Conservation (phyloP, 2,113 vertebrate species). For the Scortum barcoo region DNA sequence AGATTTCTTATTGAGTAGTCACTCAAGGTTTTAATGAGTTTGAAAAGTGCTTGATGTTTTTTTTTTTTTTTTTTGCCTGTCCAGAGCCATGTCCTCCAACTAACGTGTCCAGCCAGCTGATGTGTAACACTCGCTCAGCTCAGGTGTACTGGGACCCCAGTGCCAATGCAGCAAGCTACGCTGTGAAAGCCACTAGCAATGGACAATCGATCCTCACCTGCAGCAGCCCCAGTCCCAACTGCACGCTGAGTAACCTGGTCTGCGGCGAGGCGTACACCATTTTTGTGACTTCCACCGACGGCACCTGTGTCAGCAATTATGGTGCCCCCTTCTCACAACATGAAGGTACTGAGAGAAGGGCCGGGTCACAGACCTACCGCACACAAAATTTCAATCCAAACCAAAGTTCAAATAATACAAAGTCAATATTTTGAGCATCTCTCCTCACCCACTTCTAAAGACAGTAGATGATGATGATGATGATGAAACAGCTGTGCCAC, state of each 20-base stretch:
- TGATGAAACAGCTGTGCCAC: too few species aligned
- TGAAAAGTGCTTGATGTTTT: too few species aligned
- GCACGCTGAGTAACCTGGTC: slow-evolving; percentile 67
- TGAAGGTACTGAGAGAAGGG: slow-evolving; percentile 64
- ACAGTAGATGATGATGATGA: neutral
- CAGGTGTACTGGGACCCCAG: slow-evolving; percentile 70
- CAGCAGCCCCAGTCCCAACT: slow-evolving; percentile 60
- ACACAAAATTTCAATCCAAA: neutral
- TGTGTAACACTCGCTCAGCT: slow-evolving; percentile 55
- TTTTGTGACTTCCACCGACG: slow-evolving; percentile 64
- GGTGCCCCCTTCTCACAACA: slow-evolving; percentile 63
- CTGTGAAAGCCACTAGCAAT: slow-evolving; percentile 37
- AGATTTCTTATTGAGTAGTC: neutral
- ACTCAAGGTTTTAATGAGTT: too few species aligned
- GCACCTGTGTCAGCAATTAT: slow-evolving; percentile 67
- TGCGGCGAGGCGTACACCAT: slow-evolving; percentile 70
- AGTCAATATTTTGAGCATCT: too few species aligned
- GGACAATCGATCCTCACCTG: slow-evolving; percentile 51
- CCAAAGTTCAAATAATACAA: neutral
- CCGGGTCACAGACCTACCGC: neutral
- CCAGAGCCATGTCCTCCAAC: slow-evolving; percentile 75
- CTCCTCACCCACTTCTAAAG: neutral
- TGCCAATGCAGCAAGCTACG: slow-evolving; percentile 62
- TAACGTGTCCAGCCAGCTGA: slow-evolving; percentile 63
- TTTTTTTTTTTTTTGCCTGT: slow-evolving; percentile 20